Evolutionary conservation across 2,797 vertebrate species (phyloP), one percentile per base, ranked within the genome.

Genomic region (Gallinago solitaria): DNA sequence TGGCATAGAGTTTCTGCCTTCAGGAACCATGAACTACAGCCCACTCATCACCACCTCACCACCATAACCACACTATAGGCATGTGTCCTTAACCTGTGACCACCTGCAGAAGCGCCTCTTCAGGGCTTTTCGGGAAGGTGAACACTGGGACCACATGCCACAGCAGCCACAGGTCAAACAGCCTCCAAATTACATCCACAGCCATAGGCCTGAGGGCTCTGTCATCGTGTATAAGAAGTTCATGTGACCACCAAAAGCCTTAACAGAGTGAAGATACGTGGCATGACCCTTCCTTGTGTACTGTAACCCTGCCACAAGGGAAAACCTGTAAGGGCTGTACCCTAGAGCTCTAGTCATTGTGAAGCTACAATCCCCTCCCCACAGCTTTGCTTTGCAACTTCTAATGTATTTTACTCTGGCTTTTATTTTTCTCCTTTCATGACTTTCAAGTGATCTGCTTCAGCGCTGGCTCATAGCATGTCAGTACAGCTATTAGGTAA

Each of bases 81-180:
- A 4, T 3, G 11, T 16, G 27, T 76, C 60, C 33, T 61, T 69
- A 27, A 16, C 6, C 50, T 3, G 1, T 0, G 0, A 5, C 12
- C 2, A 0, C 12, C 39, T 48, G 54, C 50, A 78, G 35, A 56
- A 12, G 4, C 1, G 1, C 6, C 11, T 87, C 35, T 76, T 20
- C 63, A n/a, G 15, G 18, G 41, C 54, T 16, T 65, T 54, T 53
- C 9, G 5, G 19, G 50, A 59, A 64, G 48, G 9, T 24, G 11
- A 15, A 20, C 9, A 5, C 16, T 1, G 5, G 53, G 5, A 78
- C 2, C 45, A 51, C 1, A 0, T 8, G 20, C 12, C 51, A 54
- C 53, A 39, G 51, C 39, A 39, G 39, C 39, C 39, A 39, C 27
- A 68, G 19, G 8, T 61, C 68, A 20, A 1, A 2, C 50, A 77